These are phyloP conservation scores for Agrypnia vestita DNA, from an alignment of 1,140 invertebrate species.

Conservation along the genomic window DNA sequence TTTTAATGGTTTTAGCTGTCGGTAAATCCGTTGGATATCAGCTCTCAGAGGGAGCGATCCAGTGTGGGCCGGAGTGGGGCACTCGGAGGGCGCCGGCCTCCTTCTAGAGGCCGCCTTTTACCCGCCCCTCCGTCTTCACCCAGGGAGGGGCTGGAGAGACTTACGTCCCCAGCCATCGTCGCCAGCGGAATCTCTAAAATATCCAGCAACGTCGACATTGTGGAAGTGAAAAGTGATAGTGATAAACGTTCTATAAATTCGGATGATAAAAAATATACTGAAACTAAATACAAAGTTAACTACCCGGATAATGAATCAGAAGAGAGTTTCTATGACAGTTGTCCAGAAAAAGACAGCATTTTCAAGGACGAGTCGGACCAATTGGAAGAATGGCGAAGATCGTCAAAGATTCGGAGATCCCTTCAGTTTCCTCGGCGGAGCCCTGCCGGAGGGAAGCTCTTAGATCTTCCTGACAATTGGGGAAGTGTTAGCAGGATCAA, in stretches of 20 bases:
- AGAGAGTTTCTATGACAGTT: conserved; percentile 59
- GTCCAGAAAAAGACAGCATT: conserved; percentile 59
- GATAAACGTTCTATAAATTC: conserved; percentile 64
- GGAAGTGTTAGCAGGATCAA: conserved; percentile 72
- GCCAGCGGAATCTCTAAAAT: conserved; percentile 48
- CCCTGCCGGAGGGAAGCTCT: conserved; percentile 67
- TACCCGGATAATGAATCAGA: conserved; percentile 53
- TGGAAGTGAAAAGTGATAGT: conserved; percentile 64
- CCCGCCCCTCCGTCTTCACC: conserved; percentile 63
- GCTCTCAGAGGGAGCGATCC: conserved; percentile 66
- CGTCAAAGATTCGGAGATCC: conserved; percentile 75
- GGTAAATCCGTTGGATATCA: conserved; percentile 65
- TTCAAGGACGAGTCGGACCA: conserved; percentile 61
- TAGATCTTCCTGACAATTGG: conserved; percentile 72
- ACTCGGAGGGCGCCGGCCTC: conserved; percentile 64
- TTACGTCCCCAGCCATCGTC: conserved; percentile 63
- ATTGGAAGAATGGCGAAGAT: conserved; percentile 75
- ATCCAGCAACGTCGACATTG: conserved; percentile 32
- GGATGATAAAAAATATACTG: conserved; percentile 60
- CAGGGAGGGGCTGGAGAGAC: conserved; percentile 65
- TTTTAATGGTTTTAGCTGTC: conserved; percentile 68
- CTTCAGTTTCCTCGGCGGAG: conserved; percentile 76
- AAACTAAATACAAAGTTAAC: conserved; percentile 68
- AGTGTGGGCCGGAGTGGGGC: conserved; percentile 67
- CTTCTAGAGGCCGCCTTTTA: conserved; percentile 68